These are phyloP conservation scores for Sebastiscus tertius DNA, from an alignment of 2,797 vertebrate genomes.

Conservation along the genomic window DNA sequence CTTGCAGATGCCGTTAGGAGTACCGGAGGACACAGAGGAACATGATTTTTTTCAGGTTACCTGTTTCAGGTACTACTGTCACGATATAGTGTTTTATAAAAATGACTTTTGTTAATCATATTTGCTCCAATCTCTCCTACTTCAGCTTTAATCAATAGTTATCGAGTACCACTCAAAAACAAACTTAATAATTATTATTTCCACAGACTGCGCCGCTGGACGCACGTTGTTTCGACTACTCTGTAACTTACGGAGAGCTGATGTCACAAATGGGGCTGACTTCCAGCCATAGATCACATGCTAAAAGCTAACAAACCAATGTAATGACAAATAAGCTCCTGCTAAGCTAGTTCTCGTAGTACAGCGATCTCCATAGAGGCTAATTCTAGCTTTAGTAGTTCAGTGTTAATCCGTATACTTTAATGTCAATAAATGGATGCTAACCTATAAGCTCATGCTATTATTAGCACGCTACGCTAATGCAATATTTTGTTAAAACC, in stretches of 20 bases:
- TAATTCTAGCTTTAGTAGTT: conserved; percentile 19
- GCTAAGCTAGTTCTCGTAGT: conserved; percentile 7
- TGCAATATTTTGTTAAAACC: conserved; percentile 29
- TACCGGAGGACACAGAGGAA: too few relatives aligned
- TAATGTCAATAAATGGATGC: conserved; percentile 1
- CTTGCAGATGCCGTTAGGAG: too few relatives aligned
- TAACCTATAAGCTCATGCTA: conserved; percentile 27
- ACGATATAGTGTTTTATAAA: too few relatives aligned
- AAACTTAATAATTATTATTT: not conserved
- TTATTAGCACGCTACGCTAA: conserved; percentile 11
- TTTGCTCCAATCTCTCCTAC: too few relatives aligned
- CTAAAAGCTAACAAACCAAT: conserved; percentile 38
- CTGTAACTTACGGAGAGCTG: not conserved
- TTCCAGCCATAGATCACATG: conserved; percentile 6
- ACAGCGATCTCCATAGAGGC: conserved; percentile 1
- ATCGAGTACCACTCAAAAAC: not conserved
- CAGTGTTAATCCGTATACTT: not conserved
- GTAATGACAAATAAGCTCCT: not conserved
- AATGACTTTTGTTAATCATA: too few relatives aligned
- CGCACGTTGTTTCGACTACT: too few relatives aligned
- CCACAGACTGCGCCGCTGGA: not conserved
- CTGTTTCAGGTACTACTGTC: too few relatives aligned
- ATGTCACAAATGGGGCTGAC: conserved; percentile 8
- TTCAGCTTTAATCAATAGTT: not conserved
- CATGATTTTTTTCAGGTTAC: too few relatives aligned